Conservation (phyloP, 2,113 vertebrate species). For the Tragelaphus scriptus region DNA sequence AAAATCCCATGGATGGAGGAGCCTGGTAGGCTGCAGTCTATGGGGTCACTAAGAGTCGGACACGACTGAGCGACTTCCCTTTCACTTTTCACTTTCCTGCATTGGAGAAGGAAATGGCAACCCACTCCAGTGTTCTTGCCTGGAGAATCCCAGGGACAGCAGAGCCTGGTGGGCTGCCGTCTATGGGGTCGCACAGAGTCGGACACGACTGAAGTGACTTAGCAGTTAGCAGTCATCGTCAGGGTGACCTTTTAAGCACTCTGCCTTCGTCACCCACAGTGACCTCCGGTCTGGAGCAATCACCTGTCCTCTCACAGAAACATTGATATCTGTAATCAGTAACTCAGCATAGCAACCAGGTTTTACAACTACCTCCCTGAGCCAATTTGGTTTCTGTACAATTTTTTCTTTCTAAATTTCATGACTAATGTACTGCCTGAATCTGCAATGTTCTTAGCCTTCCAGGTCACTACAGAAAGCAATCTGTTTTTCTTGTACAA, state of each 20-base stretch:
- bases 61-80: too few species aligned
- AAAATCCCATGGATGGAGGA: too few species aligned
- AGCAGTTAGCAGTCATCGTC: neutral
- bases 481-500: conserved; percentile 61
- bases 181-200: too few species aligned
- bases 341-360: conserved; percentile 22
- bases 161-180: too few species aligned
- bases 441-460: conserved; percentile 10
- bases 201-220: too few species aligned
- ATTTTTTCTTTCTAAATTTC: conserved; percentile 14
- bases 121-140: too few species aligned
- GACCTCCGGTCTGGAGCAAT: conserved; percentile 21
- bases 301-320: conserved; percentile 28
- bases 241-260: conserved; percentile 38
- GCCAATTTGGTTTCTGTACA: neutral
- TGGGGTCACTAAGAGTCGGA: too few species aligned
- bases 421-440: neutral
- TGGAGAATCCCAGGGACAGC: too few species aligned
- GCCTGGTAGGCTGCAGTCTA: too few species aligned
- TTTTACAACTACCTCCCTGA: conserved; percentile 32
- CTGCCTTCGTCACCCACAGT: neutral
- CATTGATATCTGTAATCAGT: conserved; percentile 16
- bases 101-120: too few species aligned
- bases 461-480: conserved; percentile 51
- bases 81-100: too few species aligned